phyloP scores from a whole-genome alignment of 2,797 vertebrate genomes.

The Sitta carolinensis region DNA sequence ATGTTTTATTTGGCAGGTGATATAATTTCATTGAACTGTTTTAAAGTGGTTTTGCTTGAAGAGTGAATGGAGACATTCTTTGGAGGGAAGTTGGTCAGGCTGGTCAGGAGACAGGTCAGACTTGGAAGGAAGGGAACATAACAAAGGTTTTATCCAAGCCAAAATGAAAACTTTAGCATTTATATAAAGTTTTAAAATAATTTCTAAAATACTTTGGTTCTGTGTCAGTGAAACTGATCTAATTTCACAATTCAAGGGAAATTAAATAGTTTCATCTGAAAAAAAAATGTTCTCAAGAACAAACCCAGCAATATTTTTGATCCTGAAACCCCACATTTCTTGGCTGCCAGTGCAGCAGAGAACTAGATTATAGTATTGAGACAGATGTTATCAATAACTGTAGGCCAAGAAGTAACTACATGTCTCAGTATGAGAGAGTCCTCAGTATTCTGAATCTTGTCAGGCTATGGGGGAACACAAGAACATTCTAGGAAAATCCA shows the following conservation, averaged over 20 bases:
- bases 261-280: constrained; percentile 5
- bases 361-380: constrained; percentile 1
- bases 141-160: background rate
- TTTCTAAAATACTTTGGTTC: constrained; percentile 21
- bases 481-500: background rate
- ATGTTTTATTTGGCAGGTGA: constrained; percentile 50
- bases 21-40: background rate
- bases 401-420: constrained; percentile 6
- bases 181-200: background rate
- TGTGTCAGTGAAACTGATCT: constrained; percentile 33
- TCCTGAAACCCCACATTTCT: background rate
- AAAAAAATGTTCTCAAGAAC: background rate
- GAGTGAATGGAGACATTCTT: background rate
- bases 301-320: constrained; percentile 32
- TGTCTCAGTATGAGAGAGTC: background rate
- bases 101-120: constrained; percentile 30
- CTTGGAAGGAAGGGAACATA: background rate
- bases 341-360: constrained; percentile 32
- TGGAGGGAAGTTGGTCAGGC: background rate
- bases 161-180: background rate
- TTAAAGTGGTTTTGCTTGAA: background rate
- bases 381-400: constrained; percentile 53
- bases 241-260: background rate
- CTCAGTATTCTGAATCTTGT: background rate
- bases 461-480: background rate